Conservation (phyloP, 92 coral and sea anemone species). For the Porites rus region DNA sequence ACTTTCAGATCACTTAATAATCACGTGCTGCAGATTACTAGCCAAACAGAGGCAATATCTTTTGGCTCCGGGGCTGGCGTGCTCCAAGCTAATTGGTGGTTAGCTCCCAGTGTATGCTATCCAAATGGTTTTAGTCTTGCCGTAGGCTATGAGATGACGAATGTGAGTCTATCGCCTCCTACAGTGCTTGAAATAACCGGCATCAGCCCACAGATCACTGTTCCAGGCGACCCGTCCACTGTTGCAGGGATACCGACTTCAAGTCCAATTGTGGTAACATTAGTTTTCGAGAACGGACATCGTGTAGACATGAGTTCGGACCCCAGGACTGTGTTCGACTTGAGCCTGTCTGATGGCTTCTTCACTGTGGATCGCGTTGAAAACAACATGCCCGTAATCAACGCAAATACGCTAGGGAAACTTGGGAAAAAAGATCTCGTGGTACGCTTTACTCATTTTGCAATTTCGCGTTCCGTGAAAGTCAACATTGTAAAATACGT, state of each 20-base stretch:
- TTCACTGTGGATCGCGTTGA: conserved; percentile 45
- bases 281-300: conserved; percentile 49
- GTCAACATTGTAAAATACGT: conserved; percentile 49
- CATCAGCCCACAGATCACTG: conserved; percentile 49
- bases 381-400: conserved; percentile 48
- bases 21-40: conserved; percentile 54
- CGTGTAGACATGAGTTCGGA: conserved; percentile 67
- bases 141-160: conserved; percentile 51
- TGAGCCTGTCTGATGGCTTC: conserved; percentile 44
- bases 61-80: conserved; percentile 67
- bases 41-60: conserved; percentile 61
- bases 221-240: conserved; percentile 51
- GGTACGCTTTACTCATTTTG: conserved; percentile 58
- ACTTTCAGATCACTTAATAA: conserved; percentile 46
- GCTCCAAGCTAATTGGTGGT: conserved; percentile 57
- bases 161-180: conserved; percentile 52
- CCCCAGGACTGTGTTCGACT: conserved; percentile 54
- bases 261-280: conserved; percentile 46
- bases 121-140: conserved; percentile 56
- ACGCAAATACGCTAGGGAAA: conserved; percentile 35
- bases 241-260: conserved; percentile 65
- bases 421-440: conserved; percentile 39
- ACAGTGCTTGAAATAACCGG: conserved; percentile 44
- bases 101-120: conserved; percentile 50
- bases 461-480: conserved; percentile 19